Percentiles rank a stretch among this genome's conserved stretches.
These are phyloP conservation scores for Trichomycterus rosablanca DNA, from an alignment of 2,113 vertebrate species.

Conservation along the genomic window DNA sequence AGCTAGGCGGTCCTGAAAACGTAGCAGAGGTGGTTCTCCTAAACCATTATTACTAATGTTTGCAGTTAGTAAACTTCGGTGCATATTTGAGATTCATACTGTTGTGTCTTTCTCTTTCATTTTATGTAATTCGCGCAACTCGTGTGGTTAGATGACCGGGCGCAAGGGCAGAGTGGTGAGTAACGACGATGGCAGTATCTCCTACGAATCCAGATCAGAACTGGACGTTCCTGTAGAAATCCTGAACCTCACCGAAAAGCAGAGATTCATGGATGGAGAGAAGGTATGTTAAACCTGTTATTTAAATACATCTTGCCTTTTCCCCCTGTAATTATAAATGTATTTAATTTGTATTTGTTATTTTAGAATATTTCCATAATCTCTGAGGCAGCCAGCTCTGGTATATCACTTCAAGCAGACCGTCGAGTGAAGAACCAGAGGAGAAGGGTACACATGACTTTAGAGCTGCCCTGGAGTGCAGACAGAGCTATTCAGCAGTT, in stretches of 20 bases:
- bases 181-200: conserved; percentile 95
- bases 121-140: background rate
- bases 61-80: background rate
- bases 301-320: no score
- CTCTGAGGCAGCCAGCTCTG: conserved; percentile 96
- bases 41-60: background rate
- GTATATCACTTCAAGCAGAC: conserved; percentile 95
- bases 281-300: conserved; percentile 70
- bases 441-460: conserved; percentile 92
- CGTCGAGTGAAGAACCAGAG: conserved; percentile 93
- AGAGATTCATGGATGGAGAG: conserved; percentile 97
- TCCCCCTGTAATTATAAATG: background rate
- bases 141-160: conserved; percentile 84
- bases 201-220: conserved; percentile 91
- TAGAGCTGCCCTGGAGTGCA: conserved; percentile 95
- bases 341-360: background rate
- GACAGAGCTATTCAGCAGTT: conserved; percentile 97
- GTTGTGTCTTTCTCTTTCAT: background rate
- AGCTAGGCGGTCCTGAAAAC: conserved; percentile 92
- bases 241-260: conserved; percentile 95
- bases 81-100: no score
- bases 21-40: conserved; percentile 83
- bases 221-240: conserved; percentile 96
- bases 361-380: conserved; percentile 96
- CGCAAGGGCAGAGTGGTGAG: conserved; percentile 95